A percentile compares a stretch with the other conserved stretches of the same genome.
Evolutionary conservation across 2,888 invertebrate genomes (phyloP).

Genomic region (Apodemia hepburni): DNA sequence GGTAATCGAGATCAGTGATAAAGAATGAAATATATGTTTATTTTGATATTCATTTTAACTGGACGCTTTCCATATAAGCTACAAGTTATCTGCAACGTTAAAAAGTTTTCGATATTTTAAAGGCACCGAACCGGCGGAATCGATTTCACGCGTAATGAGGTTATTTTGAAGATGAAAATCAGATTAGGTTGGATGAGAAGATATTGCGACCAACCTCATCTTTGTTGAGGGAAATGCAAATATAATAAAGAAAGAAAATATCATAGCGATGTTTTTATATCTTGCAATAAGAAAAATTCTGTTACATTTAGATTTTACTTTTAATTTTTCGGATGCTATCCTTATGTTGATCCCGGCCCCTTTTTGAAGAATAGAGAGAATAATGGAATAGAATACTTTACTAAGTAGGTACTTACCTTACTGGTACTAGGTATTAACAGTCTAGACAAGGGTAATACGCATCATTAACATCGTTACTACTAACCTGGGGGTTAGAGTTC

Average conservation of each 20-base stretch:
- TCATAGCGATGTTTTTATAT: conserved; percentile 12
- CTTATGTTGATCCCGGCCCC: too few relatives aligned
- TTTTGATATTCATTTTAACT: not conserved
- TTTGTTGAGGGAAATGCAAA: conserved; percentile 53
- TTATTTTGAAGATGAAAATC: conserved; percentile 44
- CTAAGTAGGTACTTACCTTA: too few relatives aligned
- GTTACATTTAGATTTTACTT: not conserved
- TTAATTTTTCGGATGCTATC: not conserved
- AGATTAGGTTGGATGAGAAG: conserved; percentile 48
- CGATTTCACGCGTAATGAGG: conserved; percentile 42
- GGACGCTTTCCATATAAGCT: conserved; percentile 28
- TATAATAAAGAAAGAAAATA: conserved; percentile 31
- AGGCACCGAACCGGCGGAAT: conserved; percentile 29
- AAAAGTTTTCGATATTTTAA: conserved; percentile 9
- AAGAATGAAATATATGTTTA: conserved; percentile 9
- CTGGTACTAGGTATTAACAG: too few relatives aligned
- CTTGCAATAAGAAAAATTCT: not conserved
- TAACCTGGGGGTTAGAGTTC: too few relatives aligned
- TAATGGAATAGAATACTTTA: too few relatives aligned
- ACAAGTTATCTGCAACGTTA: conserved; percentile 26
- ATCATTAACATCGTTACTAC: too few relatives aligned
- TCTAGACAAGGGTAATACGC: too few relatives aligned
- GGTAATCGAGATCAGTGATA: conserved; percentile 5
- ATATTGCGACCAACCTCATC: conserved; percentile 42
- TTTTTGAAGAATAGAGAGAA: too few relatives aligned